A percentile compares a stretch with the other conserved stretches of the same genome.
phyloP scores from a whole-genome alignment of 2,113 vertebrate genomes.

The Tylochromis polylepis region DNA sequence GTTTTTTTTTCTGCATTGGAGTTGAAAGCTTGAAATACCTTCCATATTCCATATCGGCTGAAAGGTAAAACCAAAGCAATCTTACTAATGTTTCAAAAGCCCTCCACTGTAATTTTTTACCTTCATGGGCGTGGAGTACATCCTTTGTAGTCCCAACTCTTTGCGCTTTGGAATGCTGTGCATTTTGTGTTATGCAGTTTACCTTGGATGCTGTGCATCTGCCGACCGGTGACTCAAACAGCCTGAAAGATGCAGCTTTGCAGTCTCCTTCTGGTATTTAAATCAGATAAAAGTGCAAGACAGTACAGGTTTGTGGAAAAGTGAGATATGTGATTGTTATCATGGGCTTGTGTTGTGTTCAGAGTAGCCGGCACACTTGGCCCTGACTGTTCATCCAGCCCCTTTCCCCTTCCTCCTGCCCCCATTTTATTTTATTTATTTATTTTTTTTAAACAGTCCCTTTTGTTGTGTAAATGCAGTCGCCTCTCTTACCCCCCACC shows the following conservation, averaged over 20 bases:
- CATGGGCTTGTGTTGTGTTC: background rate
- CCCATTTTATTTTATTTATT: background rate
- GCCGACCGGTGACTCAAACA: background rate
- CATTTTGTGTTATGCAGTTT: background rate
- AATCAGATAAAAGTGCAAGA: slow-evolving; percentile 46
- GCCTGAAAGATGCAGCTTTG: background rate
- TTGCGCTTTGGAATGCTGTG: background rate
- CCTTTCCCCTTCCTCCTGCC: slow-evolving; percentile 31
- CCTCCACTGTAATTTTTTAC: background rate
- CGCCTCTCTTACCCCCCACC: background rate
- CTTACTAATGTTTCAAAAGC: background rate
- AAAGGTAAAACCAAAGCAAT: background rate
- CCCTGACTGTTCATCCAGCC: background rate
- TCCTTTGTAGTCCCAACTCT: background rate
- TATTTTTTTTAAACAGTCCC: slow-evolving; percentile 8
- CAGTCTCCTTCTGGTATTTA: background rate
- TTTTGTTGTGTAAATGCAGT: slow-evolving; percentile 3
- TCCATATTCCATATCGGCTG: accelerated
- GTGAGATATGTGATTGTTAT: slow-evolving; percentile 5
- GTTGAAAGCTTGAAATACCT: background rate
- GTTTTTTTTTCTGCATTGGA: background rate
- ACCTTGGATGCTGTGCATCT: background rate
- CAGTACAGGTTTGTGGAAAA: slow-evolving; percentile 12
- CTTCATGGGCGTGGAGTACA: background rate
- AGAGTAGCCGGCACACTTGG: background rate